Evolutionary conservation across 2,888 invertebrate genomes (phyloP).

Genomic region (Meloe dianella): DNA sequence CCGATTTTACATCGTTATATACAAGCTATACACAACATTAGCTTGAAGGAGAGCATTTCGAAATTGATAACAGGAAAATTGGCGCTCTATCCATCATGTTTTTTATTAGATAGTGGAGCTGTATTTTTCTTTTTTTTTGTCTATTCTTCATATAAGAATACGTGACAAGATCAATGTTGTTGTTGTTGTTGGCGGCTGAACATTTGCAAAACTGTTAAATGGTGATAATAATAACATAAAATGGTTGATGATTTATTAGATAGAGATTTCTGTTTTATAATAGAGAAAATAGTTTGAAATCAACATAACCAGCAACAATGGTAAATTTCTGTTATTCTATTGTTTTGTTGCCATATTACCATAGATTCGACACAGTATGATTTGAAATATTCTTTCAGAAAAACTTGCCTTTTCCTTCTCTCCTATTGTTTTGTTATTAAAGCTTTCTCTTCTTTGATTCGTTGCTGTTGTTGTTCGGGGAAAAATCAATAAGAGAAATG

Average conservation of each 20-base stretch:
- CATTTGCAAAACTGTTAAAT: neutral
- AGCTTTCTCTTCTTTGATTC: neutral
- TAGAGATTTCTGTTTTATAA: no score
- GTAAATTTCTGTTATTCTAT: no score
- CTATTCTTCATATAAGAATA: neutral
- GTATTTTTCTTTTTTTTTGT: neutral
- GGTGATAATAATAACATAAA: conserved; percentile 2
- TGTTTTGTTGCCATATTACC: no score
- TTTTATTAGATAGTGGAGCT: no score
- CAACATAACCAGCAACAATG: neutral
- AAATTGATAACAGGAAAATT: neutral
- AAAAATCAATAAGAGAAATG: neutral
- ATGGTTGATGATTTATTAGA: neutral
- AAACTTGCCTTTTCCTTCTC: neutral
- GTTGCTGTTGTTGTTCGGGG: neutral
- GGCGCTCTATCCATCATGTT: neutral
- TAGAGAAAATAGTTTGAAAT: no score
- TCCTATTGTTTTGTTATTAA: neutral
- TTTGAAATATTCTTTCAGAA: neutral
- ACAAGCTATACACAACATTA: neutral
- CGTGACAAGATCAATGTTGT: neutral
- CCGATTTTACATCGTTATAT: neutral
- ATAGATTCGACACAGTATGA: no score
- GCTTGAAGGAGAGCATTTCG: neutral
- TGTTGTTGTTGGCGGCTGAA: neutral